Evolutionary conservation across 1,140 invertebrate species (phyloP).

Genomic region (Ganaspis sp.): DNA sequence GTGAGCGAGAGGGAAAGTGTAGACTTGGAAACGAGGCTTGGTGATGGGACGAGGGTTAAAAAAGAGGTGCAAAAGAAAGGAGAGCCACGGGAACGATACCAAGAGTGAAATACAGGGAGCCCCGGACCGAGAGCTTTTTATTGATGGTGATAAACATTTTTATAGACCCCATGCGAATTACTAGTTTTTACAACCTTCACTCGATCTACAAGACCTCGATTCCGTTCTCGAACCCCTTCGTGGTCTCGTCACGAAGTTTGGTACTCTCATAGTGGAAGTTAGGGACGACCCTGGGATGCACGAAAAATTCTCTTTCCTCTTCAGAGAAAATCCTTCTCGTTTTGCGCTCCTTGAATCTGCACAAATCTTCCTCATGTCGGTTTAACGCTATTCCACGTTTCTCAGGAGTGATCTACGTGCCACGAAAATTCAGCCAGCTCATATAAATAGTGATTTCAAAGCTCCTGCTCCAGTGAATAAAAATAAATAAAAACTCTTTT

Average conservation of each 20-base stretch:
- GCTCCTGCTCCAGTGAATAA: too few relatives aligned
- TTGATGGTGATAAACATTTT: conserved; percentile 73
- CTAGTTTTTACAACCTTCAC: conserved; percentile 66
- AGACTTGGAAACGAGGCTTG: background rate
- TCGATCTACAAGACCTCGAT: conserved; percentile 8
- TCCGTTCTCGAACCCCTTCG: background rate
- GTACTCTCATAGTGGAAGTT: background rate
- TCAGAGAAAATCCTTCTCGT: background rate
- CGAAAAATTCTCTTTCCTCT: background rate
- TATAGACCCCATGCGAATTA: conserved; percentile 72
- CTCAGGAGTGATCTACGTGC: background rate
- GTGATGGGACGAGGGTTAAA: conserved; percentile 26
- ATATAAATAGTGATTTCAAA: background rate
- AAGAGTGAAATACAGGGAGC: conserved; percentile 51
- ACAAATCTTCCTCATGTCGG: background rate
- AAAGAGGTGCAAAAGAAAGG: conserved; percentile 41
- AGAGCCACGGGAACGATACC: conserved; percentile 51
- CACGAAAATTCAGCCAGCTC: background rate
- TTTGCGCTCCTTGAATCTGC: background rate
- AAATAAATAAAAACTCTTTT: too few relatives aligned
- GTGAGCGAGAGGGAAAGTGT: conserved; percentile 32
- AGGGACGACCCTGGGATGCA: background rate
- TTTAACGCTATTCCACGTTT: background rate
- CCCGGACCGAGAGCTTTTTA: conserved; percentile 66
- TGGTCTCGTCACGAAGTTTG: conserved; percentile 21